These are phyloP conservation scores for Glossophaga mutica DNA, from an alignment of 2,797 vertebrate genomes.

Conservation along the genomic window DNA sequence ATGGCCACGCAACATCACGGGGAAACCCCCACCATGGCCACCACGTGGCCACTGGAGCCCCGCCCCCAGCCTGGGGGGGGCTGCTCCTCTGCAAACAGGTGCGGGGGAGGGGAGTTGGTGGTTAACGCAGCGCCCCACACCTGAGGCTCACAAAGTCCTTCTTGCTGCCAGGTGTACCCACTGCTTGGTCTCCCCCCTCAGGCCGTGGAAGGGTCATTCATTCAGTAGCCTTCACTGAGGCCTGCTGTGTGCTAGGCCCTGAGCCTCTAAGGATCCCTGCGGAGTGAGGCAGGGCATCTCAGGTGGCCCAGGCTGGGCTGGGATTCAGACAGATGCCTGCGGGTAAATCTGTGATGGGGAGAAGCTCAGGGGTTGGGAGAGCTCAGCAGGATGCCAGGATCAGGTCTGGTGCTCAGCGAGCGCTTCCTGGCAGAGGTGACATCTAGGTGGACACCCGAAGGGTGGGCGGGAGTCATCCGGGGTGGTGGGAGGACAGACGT, in stretches of 20 bases:
- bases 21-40: too few species aligned
- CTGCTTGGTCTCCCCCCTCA: neutral
- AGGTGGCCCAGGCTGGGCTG: neutral
- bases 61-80: neutral
- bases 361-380: neutral
- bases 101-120: rapidly evolving
- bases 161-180: neutral
- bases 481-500: neutral
- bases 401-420: neutral
- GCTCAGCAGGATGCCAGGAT: neutral
- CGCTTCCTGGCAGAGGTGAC: neutral
- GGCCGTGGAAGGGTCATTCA: neutral
- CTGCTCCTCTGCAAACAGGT: rapidly evolving
- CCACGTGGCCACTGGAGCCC: rapidly evolving
- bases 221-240: neutral
- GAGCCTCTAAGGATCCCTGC: neutral
- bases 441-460: neutral
- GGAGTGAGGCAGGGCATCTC: neutral
- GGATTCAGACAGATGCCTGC: neutral
- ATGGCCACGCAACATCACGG: too few species aligned
- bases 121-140: rapidly evolving
- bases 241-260: neutral
- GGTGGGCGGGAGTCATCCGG: neutral
- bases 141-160: neutral
- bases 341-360: neutral